Base-by-base conservation (phyloP, 2,113 vertebrate genomes). In the Phalacrocorax brasilianus region DNA sequence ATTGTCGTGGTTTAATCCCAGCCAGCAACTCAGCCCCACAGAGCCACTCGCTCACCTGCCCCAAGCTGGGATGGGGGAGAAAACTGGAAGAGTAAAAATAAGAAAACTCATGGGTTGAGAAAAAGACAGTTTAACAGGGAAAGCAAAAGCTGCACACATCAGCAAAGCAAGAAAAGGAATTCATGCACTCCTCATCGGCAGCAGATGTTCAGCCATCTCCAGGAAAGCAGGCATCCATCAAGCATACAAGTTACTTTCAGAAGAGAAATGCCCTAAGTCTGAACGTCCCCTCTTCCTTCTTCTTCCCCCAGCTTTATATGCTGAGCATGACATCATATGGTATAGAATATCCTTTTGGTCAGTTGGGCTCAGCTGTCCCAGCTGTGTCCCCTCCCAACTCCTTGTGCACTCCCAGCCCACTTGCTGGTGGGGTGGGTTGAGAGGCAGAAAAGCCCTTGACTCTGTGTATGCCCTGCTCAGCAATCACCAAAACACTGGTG, bases 181-280 rank as follows among this genome's bases (percentile, higher is more conserved):
- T 62, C 23, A 38, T 62, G 17, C n/a, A 17, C n/a, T 38, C 9
- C 15, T 62, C 55, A 33, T 58, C 1, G 12, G 19, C 55, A 58
- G 32, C 32, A 33, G 20, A 8, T 33, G 55, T 58, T 58, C 55
- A 58, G 32, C 55, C 30, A 33, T 33, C 55, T 8, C 11, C 55
- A 58, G 55, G 59, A 38, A 6, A 62, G 59, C n/a, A 35, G n/a
- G 59, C n/a, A 23, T 61, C 23, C n/a, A 12, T 26, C 10, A 38
- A 3, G 3, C 3, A 0, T 62, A 62, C 38, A 2, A 1, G 59
- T 26, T 62, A 26, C n/a, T 62, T 38, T 38, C 15, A 10, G 23
- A 62, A 38, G 59, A 62, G 10, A 62, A 38, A 62, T 2, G 4
- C 35, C 23, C 11, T 62, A 12, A 62, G 23, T 17, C 35, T 7